Percentiles rank a stretch among this genome's conserved stretches.
phyloP scores from a whole-genome alignment of 2,888 invertebrate species.

The Yponomeuta cagnagella region DNA sequence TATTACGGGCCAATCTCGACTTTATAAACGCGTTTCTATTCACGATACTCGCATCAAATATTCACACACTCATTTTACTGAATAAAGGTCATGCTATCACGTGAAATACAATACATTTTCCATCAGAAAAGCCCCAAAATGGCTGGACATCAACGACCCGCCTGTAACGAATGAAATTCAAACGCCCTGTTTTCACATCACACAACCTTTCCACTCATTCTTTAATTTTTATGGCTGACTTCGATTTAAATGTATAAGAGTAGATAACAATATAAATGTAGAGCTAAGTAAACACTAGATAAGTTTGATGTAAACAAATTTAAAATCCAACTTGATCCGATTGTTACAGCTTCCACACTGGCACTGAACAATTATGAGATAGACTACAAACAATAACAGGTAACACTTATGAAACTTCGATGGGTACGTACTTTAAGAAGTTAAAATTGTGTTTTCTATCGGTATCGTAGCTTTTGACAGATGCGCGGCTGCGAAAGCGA shows the following conservation, averaged over 20 bases:
- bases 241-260: neutral
- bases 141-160: neutral
- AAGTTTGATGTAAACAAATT: constrained; percentile 18
- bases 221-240: neutral
- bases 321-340: constrained; percentile 24
- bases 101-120: constrained; percentile 19
- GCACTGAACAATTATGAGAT: neutral
- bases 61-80: constrained; percentile 66
- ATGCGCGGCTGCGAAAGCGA: constrained; percentile 40
- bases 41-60: constrained; percentile 69
- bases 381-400: neutral
- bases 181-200: constrained; percentile 1
- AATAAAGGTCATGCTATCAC: constrained; percentile 41
- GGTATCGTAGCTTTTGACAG: constrained; percentile 63
- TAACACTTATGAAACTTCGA: neutral
- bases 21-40: constrained; percentile 54
- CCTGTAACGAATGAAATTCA: neutral
- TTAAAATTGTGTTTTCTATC: constrained; percentile 40
- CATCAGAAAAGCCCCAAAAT: constrained; percentile 11
- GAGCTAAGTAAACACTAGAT: constrained; percentile 4
- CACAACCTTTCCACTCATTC: neutral
- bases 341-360: constrained; percentile 5
- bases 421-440: constrained; percentile 54
- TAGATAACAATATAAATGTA: neutral
- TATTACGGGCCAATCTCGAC: constrained; percentile 55